phyloP scores from a whole-genome alignment of 2,888 invertebrate genomes.

The Nomada goodeniana region DNA sequence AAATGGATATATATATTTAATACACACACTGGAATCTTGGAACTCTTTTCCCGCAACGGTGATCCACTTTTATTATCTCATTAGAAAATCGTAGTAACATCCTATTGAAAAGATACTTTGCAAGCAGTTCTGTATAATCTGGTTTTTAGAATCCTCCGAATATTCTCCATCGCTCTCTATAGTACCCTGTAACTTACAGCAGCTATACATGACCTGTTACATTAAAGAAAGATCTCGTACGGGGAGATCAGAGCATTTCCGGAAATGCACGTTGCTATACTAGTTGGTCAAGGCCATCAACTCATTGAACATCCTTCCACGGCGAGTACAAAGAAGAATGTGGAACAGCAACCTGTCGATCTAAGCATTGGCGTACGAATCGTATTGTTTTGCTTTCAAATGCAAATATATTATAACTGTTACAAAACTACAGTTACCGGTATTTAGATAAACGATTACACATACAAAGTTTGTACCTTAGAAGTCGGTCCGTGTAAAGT shows the following conservation, averaged over 20 bases:
- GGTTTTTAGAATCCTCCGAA: neutral
- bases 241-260: constrained; percentile 37
- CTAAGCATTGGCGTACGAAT: constrained; percentile 26
- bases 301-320: constrained; percentile 59
- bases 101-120: neutral
- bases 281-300: constrained; percentile 63
- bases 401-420: neutral
- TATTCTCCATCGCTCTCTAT: neutral
- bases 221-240: constrained; percentile 4
- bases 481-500: neutral
- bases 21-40: no score
- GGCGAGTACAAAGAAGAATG: constrained; percentile 52
- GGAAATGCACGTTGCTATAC: constrained; percentile 45
- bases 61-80: no score
- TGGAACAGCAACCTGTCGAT: constrained; percentile 56
- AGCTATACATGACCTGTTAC: neutral
- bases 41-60: no score
- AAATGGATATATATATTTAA: no score
- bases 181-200: neutral
- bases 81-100: no score
- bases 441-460: neutral
- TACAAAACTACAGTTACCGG: neutral
- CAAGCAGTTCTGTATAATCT: no score
- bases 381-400: neutral
- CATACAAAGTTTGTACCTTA: neutral